Evolutionary conservation across 2,888 invertebrate species (phyloP), one percentile per base, ranked within the genome.

Genomic region (Heliothis peltigera): DNA sequence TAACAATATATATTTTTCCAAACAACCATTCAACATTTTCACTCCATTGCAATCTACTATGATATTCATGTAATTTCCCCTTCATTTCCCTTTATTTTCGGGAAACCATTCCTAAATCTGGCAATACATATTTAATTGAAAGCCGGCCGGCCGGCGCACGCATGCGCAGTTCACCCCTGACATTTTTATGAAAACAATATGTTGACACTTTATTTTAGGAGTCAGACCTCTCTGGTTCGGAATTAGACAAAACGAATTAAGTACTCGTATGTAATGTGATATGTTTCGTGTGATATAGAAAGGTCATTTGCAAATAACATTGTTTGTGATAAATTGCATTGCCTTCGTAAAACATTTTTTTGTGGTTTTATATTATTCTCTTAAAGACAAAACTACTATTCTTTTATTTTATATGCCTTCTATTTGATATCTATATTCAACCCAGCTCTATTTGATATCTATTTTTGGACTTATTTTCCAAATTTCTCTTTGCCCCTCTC

Each of bases 131-230:
- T 64, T 52, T 72, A 75, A 80, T 71, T 73, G 68, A 63, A 70
- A 75, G 71, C 65, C 69, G 70, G 75, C 78, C 78, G 75, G 78
- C 72, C 49, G 70, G 70, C 57, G 47, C 79, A 75, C 84, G 83
- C 84, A 62, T 82, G 83, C 77, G 84, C 65, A n/a, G 12, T 69
- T 5, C 18, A 0, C 0, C 21, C 55, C 49, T 67, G 72, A 70
- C 70, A 78, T 71, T 78, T 74, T 70, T 75, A 65, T 65, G 64
- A 71, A 73, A 83, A 79, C 77, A 77, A 75, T 76, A 81, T 79
- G 79, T 73, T 80, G 66, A 65, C 69, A 79, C 62, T 76, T 82
- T 84, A 80, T 81, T 80, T 80, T 70, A 64, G 63, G 74, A 60
- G 21, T 67, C 70, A 69, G 74, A 60, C 39, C 57, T 53, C 51